These are phyloP conservation scores for Dasyprocta punctata DNA, from an alignment of 2,113 vertebrate species.

Conservation along the genomic window DNA sequence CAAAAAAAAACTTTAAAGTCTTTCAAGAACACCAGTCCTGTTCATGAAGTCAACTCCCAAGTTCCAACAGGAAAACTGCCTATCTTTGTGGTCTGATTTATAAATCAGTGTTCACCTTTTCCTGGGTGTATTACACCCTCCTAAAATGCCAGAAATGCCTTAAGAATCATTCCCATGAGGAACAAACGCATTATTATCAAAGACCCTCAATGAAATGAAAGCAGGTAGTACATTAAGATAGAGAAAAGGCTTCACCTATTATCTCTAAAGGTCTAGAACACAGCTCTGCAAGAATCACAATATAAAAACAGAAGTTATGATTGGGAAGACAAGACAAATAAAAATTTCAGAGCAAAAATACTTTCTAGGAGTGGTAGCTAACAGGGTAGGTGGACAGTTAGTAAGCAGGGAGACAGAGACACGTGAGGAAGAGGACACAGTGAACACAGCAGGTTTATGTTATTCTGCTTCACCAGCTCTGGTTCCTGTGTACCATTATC, in stretches of 20 bases:
- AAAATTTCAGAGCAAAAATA: slow-evolving; percentile 41
- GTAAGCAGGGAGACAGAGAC: background rate
- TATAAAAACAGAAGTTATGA: background rate
- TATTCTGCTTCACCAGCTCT: background rate
- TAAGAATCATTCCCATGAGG: background rate
- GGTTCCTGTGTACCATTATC: background rate
- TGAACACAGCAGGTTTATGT: background rate
- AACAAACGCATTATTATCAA: slow-evolving; percentile 2
- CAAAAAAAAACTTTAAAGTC: background rate
- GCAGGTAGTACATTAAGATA: background rate
- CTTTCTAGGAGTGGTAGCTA: background rate
- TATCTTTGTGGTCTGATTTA: slow-evolving; percentile 29
- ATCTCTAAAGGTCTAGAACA: background rate
- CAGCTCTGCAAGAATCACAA: background rate
- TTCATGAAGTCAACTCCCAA: background rate
- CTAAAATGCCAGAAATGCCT: slow-evolving; percentile 19
- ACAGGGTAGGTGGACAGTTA: background rate
- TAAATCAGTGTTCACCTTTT: background rate
- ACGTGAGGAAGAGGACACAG: background rate
- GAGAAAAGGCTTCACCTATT: slow-evolving; percentile 27
- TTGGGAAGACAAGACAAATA: background rate
- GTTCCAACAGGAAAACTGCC: background rate
- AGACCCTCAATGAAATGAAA: slow-evolving; percentile 21
- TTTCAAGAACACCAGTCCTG: background rate
- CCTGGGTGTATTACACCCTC: background rate